phyloP scores from a whole-genome alignment of 2,888 invertebrate species.

The Flabesymbios commensalis region DNA sequence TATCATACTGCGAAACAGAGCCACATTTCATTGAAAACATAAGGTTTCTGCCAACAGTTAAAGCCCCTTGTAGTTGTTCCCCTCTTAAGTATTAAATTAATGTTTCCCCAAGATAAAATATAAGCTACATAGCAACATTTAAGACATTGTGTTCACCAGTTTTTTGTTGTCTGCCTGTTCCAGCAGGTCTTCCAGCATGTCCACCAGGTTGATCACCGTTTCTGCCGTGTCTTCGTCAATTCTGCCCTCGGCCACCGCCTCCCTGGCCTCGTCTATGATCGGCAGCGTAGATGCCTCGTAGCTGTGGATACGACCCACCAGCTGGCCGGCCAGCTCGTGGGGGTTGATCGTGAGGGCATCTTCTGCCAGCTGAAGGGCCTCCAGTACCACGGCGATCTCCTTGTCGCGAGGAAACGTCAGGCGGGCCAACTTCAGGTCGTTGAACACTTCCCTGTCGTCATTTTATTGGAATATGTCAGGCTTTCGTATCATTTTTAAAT shows the following conservation, averaged over 20 bases:
- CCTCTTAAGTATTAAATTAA: no score
- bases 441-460: constrained; percentile 36
- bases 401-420: constrained; percentile 34
- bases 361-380: constrained; percentile 43
- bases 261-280: constrained; percentile 19
- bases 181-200: constrained; percentile 20
- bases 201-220: constrained; percentile 14
- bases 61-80: no score
- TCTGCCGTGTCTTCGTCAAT: constrained; percentile 8
- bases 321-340: constrained; percentile 27
- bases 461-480: not conserved
- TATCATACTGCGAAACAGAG: no score
- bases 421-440: constrained; percentile 38
- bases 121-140: no score
- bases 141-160: no score
- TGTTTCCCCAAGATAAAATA: no score
- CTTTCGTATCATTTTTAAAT: no score
- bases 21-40: no score
- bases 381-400: constrained; percentile 33
- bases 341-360: constrained; percentile 37
- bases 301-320: constrained; percentile 30
- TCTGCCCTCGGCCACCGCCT: not conserved
- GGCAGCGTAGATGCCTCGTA: constrained; percentile 6
- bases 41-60: no score
- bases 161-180: not conserved